phyloP scores from a whole-genome alignment of 2,113 vertebrate species.

The Dunckerocampus dactyliophorus region DNA sequence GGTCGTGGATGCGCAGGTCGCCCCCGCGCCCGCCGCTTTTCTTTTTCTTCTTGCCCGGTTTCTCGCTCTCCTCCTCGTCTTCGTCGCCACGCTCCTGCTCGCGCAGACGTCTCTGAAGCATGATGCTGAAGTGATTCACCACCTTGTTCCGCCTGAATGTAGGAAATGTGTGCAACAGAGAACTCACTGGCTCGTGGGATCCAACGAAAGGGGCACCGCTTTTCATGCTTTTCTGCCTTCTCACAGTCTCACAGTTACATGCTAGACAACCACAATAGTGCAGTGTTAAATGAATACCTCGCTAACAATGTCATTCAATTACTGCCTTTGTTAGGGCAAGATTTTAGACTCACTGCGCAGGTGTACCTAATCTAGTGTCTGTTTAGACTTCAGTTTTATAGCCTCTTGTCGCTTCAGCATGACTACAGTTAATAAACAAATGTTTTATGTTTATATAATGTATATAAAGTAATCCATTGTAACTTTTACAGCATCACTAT shows the following conservation, averaged over 20 bases:
- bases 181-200: no score
- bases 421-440: not conserved
- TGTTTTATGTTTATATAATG: no score
- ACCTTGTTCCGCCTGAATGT: constrained; percentile 82
- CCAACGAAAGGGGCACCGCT: no score
- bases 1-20: constrained; percentile 83
- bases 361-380: not conserved
- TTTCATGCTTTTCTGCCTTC: not conserved
- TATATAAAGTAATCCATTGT: no score
- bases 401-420: not conserved
- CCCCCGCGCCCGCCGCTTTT: constrained; percentile 55
- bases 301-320: no score
- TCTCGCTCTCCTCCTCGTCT: constrained; percentile 75
- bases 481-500: no score
- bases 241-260: not conserved
- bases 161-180: no score
- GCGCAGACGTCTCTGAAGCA: constrained; percentile 87
- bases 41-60: constrained; percentile 78
- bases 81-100: constrained; percentile 80
- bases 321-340: no score
- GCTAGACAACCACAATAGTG: no score
- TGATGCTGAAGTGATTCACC: constrained; percentile 93
- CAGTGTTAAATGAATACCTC: no score
- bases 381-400: not conserved
- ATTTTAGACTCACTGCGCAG: not conserved